These are phyloP conservation scores for Epizoanthus stellaris DNA, from an alignment of 92 coral and sea anemone genomes.

Conservation along the genomic window DNA sequence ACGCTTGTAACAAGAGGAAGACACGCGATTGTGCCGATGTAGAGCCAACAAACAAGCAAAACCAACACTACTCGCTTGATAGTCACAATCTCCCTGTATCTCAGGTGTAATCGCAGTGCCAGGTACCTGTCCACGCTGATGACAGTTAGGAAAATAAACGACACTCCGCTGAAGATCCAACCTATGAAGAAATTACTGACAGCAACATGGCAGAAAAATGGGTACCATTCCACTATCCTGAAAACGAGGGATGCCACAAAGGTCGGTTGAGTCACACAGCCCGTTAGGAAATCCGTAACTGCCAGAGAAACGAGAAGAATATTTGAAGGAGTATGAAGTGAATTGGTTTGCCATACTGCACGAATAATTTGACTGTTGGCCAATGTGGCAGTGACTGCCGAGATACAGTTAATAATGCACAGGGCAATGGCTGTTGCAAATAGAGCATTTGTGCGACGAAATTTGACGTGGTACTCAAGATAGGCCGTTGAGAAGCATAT, in stretches of 20 bases:
- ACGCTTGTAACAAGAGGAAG: neutral
- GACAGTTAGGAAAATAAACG: neutral
- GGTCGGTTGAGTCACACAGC: constrained; percentile 49
- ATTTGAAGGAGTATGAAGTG: neutral
- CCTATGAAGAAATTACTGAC: neutral
- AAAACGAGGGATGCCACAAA: neutral
- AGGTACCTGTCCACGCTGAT: neutral
- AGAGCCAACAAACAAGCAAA: too few relatives aligned
- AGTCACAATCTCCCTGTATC: constrained; percentile 3
- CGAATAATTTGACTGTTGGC: neutral
- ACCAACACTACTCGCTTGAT: neutral
- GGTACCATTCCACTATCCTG: neutral
- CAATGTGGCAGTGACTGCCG: neutral
- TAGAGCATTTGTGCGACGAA: neutral
- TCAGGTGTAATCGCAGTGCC: constrained; percentile 3
- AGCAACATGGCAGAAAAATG: constrained; percentile 6
- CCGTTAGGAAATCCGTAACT: constrained; percentile 65
- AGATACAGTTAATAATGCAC: neutral
- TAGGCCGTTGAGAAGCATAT: too few relatives aligned
- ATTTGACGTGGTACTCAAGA: neutral
- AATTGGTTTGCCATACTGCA: neutral
- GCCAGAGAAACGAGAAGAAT: constrained; percentile 56
- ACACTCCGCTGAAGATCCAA: neutral
- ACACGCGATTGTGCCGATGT: too few relatives aligned
- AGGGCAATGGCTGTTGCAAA: neutral